A percentile compares a stretch with the other conserved stretches of the same genome.
Conservation (phyloP, 92 coral and sea anemone species). For the Micromussa lordhowensis region DNA sequence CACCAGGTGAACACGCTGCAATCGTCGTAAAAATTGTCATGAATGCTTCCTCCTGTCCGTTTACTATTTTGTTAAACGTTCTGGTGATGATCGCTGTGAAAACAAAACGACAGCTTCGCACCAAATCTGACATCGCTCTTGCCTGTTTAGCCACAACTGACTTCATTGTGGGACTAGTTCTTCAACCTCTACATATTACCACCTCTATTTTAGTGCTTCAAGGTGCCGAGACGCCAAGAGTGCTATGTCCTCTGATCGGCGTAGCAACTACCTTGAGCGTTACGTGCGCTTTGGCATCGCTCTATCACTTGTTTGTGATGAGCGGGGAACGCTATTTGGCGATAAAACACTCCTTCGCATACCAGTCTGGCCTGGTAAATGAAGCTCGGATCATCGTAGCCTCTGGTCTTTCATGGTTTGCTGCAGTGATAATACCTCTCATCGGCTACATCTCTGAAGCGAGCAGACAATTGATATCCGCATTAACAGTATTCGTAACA, state of each 20-base stretch:
- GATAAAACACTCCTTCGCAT: neutral
- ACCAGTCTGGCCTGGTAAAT: neutral
- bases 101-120: slow-evolving; percentile 1
- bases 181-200: neutral
- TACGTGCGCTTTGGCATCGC: neutral
- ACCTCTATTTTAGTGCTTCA: neutral
- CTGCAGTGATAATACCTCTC: neutral
- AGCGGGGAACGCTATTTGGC: slow-evolving; percentile 15
- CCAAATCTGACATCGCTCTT: neutral
- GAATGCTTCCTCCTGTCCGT: neutral
- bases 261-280: neutral
- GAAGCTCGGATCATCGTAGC: neutral
- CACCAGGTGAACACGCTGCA: neutral
- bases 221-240: neutral
- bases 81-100: slow-evolving; percentile 2
- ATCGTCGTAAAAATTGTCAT: neutral
- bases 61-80: neutral
- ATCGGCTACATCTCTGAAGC: neutral
- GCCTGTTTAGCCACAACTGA: slow-evolving; percentile 3
- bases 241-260: neutral
- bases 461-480: neutral
- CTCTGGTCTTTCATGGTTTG: neutral
- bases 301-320: neutral
- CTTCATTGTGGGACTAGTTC: neutral
- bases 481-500: neutral